A percentile compares a stretch with the other conserved stretches of the same genome.
Evolutionary conservation across 2,797 vertebrate species (phyloP).

Genomic region (Cossypha caffra): DNA sequence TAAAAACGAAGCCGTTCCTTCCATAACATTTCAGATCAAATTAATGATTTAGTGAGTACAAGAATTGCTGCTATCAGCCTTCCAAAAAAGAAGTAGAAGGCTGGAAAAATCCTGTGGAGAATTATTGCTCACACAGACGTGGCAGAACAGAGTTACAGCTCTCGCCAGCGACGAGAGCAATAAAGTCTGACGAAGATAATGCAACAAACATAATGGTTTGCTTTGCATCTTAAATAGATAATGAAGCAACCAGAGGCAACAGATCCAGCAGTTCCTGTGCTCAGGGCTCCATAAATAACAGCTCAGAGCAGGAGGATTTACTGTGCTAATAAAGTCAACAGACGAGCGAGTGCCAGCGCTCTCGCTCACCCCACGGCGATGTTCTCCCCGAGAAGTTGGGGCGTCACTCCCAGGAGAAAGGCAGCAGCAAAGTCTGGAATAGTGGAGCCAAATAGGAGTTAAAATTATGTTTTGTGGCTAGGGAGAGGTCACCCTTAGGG

Average conservation of each 20-base stretch:
- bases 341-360: neutral
- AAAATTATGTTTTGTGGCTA: accelerated
- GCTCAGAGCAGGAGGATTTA: neutral
- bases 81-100: neutral
- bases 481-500: neutral
- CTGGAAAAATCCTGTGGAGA: neutral
- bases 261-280: neutral
- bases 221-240: constrained; percentile 37
- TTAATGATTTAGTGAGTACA: neutral
- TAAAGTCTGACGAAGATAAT: neutral
- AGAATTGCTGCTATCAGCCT: neutral
- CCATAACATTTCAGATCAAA: neutral
- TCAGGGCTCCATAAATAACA: neutral
- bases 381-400: accelerated
- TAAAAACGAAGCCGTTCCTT: neutral
- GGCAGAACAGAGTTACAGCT: neutral
- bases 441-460: accelerated
- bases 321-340: neutral
- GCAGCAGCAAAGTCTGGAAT: neutral
- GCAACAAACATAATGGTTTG: neutral
- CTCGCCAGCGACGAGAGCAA: neutral
- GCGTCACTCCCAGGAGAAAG: neutral
- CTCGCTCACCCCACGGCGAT: accelerated
- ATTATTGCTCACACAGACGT: neutral
- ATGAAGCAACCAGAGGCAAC: neutral